Evolutionary conservation across 2,797 vertebrate genomes (phyloP).

Genomic region (Trachurus trachurus): DNA sequence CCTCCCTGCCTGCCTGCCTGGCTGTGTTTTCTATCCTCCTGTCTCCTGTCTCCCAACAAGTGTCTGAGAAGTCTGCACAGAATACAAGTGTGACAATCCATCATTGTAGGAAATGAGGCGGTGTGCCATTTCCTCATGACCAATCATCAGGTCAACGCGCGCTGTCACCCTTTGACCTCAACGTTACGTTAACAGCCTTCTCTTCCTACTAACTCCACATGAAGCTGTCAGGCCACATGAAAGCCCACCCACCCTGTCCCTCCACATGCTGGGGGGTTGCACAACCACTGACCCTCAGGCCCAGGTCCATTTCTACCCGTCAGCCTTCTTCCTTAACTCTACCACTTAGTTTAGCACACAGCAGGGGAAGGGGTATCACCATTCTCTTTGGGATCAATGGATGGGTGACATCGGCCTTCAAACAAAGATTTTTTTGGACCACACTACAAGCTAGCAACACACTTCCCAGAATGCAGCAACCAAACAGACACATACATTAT

Average conservation of each 20-base stretch:
- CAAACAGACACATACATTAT: too few relatives aligned
- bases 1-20: background rate
- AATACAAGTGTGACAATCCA: constrained; percentile 35
- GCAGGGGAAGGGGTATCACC: too few relatives aligned
- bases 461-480: too few relatives aligned
- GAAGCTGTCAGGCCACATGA: constrained; percentile 58
- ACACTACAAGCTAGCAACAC: too few relatives aligned
- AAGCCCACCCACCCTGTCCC: constrained; percentile 4
- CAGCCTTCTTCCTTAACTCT: too few relatives aligned
- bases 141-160: constrained; percentile 48
- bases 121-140: constrained; percentile 43
- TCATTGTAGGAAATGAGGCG: constrained; percentile 37
- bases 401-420: too few relatives aligned
- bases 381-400: too few relatives aligned
- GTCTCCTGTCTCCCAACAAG: constrained; percentile 16
- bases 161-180: constrained; percentile 38
- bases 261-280: background rate
- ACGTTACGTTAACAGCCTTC: constrained; percentile 49
- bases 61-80: constrained; percentile 10
- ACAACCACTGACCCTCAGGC: background rate
- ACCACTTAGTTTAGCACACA: too few relatives aligned
- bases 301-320: too few relatives aligned
- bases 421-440: too few relatives aligned
- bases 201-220: constrained; percentile 40
- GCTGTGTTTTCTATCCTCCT: constrained; percentile 4